Percentiles rank a stretch among this genome's conserved stretches.
Conservation (phyloP, 2,797 vertebrate genomes). For the Arrhamphus sclerolepis region DNA sequence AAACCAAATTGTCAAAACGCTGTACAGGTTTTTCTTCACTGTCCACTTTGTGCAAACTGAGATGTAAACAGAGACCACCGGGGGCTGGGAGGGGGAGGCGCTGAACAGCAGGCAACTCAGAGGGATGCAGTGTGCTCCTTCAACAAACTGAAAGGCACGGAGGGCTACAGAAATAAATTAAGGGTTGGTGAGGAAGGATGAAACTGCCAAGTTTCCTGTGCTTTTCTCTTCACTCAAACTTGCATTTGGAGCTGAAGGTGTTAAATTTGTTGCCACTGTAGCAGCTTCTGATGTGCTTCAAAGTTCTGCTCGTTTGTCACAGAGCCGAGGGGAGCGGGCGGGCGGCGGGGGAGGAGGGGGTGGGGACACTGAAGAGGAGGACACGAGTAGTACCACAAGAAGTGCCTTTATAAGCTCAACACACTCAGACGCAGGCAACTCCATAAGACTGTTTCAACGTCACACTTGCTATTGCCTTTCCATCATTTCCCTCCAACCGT, state of each 20-base stretch:
- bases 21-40: conserved; percentile 70
- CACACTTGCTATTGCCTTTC: conserved; percentile 75
- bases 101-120: conserved; percentile 29
- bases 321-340: conserved; percentile 58
- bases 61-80: conserved; percentile 74
- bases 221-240: conserved; percentile 62
- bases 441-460: conserved; percentile 61
- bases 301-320: conserved; percentile 83
- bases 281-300: conserved; percentile 75
- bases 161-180: conserved; percentile 53
- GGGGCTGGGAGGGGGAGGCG: conserved; percentile 34
- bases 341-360: no score
- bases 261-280: conserved; percentile 58
- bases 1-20: conserved; percentile 29
- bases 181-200: conserved; percentile 10
- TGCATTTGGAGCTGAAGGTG: conserved; percentile 48
- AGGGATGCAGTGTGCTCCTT: conserved; percentile 62
- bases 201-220: conserved; percentile 75
- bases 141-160: conserved; percentile 66
- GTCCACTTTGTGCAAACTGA: conserved; percentile 78
- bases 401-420: conserved; percentile 57
- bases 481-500: conserved; percentile 52
- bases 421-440: conserved; percentile 57
- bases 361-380: conserved; percentile 18
- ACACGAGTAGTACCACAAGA: conserved; percentile 61